Percentiles rank a stretch among this genome's conserved stretches.
Evolutionary conservation across 92 coral and sea anemone species (phyloP).

Genomic region (Phenganax stokvisi): DNA sequence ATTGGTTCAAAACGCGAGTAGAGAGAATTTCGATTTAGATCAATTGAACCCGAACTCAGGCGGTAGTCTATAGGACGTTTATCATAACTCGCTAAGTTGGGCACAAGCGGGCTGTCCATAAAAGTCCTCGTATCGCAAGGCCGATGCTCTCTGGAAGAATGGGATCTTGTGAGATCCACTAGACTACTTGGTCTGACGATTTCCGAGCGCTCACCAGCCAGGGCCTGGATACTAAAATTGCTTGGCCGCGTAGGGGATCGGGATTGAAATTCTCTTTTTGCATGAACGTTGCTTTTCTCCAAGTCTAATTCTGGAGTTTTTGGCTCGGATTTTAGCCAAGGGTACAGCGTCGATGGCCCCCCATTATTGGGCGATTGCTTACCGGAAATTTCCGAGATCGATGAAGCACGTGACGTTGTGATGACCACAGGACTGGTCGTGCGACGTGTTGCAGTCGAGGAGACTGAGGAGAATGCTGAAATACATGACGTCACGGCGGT

Average conservation of each 20-base stretch:
- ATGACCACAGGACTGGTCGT: neutral
- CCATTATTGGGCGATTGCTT: constrained; percentile 40
- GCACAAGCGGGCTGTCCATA: constrained; percentile 23
- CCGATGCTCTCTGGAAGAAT: constrained; percentile 18
- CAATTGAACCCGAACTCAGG: constrained; percentile 24
- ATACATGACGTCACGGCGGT: constrained; percentile 11
- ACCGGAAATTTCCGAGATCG: constrained; percentile 11
- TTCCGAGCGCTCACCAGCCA: constrained; percentile 28
- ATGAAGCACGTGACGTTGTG: neutral
- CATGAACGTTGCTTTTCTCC: neutral
- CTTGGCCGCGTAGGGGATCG: constrained; percentile 28
- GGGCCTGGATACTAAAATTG: constrained; percentile 23
- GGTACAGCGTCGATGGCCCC: constrained; percentile 48
- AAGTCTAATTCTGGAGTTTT: constrained; percentile 31
- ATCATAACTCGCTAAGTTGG: constrained; percentile 12
- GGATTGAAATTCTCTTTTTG: constrained; percentile 6
- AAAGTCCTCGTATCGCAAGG: constrained; percentile 25
- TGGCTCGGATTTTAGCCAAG: constrained; percentile 74
- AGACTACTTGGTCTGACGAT: constrained; percentile 1
- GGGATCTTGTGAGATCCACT: neutral
- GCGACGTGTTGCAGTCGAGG: neutral
- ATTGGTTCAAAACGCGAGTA: constrained; percentile 32
- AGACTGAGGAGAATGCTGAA: constrained; percentile 35
- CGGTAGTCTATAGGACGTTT: constrained; percentile 28
- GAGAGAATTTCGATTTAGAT: constrained; percentile 28